A percentile compares a stretch with the other conserved stretches of the same genome.
These are phyloP conservation scores for Phenganax stokvisi DNA, from an alignment of 92 coral and sea anemone genomes.

Conservation along the genomic window DNA sequence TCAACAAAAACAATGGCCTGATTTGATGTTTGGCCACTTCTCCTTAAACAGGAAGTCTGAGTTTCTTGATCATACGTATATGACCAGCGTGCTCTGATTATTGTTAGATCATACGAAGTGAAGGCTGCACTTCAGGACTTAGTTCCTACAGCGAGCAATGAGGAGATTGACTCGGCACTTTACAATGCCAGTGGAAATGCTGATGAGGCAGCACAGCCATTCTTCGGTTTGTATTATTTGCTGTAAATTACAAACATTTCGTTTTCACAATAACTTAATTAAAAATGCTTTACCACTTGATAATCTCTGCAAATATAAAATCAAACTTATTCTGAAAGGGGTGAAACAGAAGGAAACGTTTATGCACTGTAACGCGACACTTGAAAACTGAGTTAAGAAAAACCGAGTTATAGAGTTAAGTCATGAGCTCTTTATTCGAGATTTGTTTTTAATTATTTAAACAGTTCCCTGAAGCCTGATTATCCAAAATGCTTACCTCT, in stretches of 20 bases:
- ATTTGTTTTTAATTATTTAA: too few relatives aligned
- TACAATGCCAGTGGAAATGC: constrained; percentile 42
- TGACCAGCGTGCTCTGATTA: background rate
- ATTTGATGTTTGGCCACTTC: too few relatives aligned
- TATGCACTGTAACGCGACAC: too few relatives aligned
- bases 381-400: too few relatives aligned
- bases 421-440: too few relatives aligned
- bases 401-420: too few relatives aligned
- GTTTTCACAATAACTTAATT: background rate
- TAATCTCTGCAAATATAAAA: background rate
- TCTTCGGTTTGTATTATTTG: constrained; percentile 24
- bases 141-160: constrained; percentile 37
- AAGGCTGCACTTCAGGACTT: constrained; percentile 31
- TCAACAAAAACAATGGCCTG: too few relatives aligned
- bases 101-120: constrained; percentile 12
- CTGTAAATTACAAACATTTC: background rate
- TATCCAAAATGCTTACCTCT: background rate
- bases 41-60: background rate
- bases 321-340: too few relatives aligned
- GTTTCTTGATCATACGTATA: background rate
- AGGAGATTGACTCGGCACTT: constrained; percentile 31
- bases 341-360: too few relatives aligned
- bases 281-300: too few relatives aligned
- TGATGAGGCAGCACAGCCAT: constrained; percentile 41
- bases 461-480: too few relatives aligned